Evolutionary conservation across 2,888 invertebrate species (phyloP).

Genomic region (Drosophila prolongata): DNA sequence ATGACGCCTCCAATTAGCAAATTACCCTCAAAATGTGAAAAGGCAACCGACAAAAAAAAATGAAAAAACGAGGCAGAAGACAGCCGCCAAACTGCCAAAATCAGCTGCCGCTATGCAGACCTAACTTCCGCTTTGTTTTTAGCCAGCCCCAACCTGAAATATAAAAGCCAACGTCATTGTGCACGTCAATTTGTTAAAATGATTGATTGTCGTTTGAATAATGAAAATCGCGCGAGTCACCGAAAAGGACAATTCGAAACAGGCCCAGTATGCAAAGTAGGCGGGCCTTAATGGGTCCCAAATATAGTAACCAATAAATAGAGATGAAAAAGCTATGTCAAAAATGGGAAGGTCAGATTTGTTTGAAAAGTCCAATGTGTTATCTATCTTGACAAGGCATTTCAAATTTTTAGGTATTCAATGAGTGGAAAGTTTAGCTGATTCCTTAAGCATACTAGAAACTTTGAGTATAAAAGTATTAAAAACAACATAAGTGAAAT

Average conservation of each 20-base stretch:
- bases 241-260: slow-evolving; percentile 60
- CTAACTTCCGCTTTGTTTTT: slow-evolving; percentile 72
- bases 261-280: slow-evolving; percentile 32
- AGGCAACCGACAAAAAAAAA: slow-evolving; percentile 23
- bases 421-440: no score
- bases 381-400: not conserved
- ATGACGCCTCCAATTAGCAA: slow-evolving; percentile 81
- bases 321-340: not conserved
- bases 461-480: no score
- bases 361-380: no score
- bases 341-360: not conserved
- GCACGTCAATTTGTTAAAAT: slow-evolving; percentile 79
- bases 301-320: slow-evolving; percentile 3
- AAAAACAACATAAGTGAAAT: no score
- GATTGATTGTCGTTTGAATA: slow-evolving; percentile 79
- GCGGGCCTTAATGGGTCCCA: slow-evolving; percentile 13
- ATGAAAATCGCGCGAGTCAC: slow-evolving; percentile 72
- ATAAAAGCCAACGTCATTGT: slow-evolving; percentile 72
- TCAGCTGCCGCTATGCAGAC: slow-evolving; percentile 63
- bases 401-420: no score
- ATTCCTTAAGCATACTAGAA: not conserved
- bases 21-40: slow-evolving; percentile 67
- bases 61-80: slow-evolving; percentile 36
- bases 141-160: slow-evolving; percentile 42
- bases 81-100: slow-evolving; percentile 71